Percentiles rank a stretch among this genome's conserved stretches.
Conservation (phyloP, 1,140 invertebrate genomes). For the Maniola jurtina region DNA sequence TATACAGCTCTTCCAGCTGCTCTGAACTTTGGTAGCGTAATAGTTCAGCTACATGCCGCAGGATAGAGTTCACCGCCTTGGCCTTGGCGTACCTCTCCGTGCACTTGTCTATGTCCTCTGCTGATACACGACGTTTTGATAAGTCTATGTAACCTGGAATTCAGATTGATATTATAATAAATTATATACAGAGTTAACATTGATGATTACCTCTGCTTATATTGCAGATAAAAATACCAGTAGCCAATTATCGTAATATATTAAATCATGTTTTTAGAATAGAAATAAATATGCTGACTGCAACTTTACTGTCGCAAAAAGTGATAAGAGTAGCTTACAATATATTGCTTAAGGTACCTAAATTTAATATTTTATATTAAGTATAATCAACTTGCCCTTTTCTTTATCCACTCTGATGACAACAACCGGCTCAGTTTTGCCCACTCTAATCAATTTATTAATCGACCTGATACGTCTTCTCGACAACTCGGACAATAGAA, state of each 20-base stretch:
- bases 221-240: too few species aligned
- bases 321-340: too few species aligned
- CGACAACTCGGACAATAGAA: constrained; percentile 96
- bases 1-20: constrained; percentile 96
- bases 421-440: constrained; percentile 98
- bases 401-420: constrained; percentile 99
- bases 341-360: too few species aligned
- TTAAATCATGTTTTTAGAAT: too few species aligned
- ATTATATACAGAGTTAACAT: background rate
- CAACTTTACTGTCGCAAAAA: too few species aligned
- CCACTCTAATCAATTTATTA: constrained; percentile 99
- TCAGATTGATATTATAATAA: background rate
- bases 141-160: constrained; percentile 97
- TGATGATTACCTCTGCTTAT: too few species aligned
- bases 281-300: too few species aligned
- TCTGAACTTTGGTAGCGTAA: constrained; percentile 94
- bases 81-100: constrained; percentile 99
- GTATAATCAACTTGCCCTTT: constrained; percentile 85
- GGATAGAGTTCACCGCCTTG: constrained; percentile 98
- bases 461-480: constrained; percentile 99
- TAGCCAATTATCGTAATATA: too few species aligned
- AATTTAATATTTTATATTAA: background rate
- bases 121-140: constrained; percentile 98
- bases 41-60: constrained; percentile 97
- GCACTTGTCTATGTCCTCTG: constrained; percentile 98